Percentiles rank a stretch among this genome's conserved stretches.
These are phyloP conservation scores for Zaprionus tsacasi DNA, from an alignment of 1,140 invertebrate species.

Conservation along the genomic window DNA sequence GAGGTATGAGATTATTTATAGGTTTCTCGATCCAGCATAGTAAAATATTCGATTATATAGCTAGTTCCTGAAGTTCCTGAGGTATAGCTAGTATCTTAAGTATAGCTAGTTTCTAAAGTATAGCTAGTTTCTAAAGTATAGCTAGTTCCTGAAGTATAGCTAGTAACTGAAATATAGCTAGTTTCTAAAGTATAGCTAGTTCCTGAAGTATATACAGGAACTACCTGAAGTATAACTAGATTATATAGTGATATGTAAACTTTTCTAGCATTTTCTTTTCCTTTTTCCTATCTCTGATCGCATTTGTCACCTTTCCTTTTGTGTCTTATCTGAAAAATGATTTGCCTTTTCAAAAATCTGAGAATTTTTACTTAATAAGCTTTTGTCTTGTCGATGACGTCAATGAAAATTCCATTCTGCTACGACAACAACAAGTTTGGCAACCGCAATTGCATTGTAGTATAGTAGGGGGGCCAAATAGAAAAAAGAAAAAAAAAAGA, in stretches of 20 bases:
- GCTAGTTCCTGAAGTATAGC: too few species aligned
- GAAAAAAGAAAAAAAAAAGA: neutral
- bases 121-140: too few species aligned
- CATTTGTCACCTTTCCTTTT: neutral
- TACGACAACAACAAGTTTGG: slow-evolving; percentile 6
- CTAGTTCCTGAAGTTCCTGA: neutral
- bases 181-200: too few species aligned
- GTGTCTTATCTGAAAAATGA: neutral
- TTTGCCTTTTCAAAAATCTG: neutral
- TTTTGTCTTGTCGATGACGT: slow-evolving; percentile 17
- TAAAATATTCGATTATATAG: too few species aligned
- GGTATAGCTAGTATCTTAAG: too few species aligned
- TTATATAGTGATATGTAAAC: too few species aligned
- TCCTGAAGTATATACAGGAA: too few species aligned
- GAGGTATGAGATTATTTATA: neutral
- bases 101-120: too few species aligned
- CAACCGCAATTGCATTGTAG: slow-evolving; percentile 20
- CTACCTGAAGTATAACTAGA: neutral
- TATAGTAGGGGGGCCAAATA: slow-evolving; percentile 8
- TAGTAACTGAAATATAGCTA: too few species aligned
- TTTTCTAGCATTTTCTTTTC: too few species aligned
- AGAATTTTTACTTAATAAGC: neutral
- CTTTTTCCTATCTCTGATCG: neutral
- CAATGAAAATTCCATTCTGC: slow-evolving; percentile 22
- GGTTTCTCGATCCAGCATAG: too few species aligned